Base-by-base conservation (phyloP, 2,797 vertebrate species). In the Falco biarmicus region DNA sequence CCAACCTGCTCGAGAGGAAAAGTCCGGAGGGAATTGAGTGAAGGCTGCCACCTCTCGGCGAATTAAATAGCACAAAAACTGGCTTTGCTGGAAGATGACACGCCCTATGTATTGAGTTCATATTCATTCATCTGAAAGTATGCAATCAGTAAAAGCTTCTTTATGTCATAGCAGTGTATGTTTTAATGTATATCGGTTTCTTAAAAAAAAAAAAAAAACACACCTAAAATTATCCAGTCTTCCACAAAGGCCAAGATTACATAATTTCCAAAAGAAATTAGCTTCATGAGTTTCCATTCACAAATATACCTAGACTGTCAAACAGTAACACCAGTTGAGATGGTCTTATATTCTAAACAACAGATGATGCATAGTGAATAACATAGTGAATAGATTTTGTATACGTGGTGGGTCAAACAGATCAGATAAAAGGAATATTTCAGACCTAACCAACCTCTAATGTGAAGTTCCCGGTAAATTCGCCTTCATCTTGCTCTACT, bases 1-100 rank as follows among this genome's bases (percentile, higher is more conserved):
- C 32, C 86, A 84, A 34, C 11, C 13, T 73, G 11, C 31, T n/a
- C 5, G 25, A 84, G 29, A 71, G n/a, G 63, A 37, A 25, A 65
- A 75, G 54, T 45, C 74, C 48, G 41, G 53, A 92, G 81, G 90
- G 81, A 93, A 43, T 12, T 47, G 59, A 78, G 80, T 84, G 88
- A 91, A 94, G 81, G 48, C 64, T 95, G 92, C 87, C 89, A 93
- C 84, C 90, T 96, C 86, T 94, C 60, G 87, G 84, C 80, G 56
- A 94, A 64, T 51, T 84, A 73, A 94, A 83, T 12, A 89, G 32
- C 80, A 86, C 31, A 51, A 39, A 90, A 25, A 69, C 41, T 60
- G 48, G 41, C 11, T 80, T 37, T 80, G 26, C 18, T 34, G 25
- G 39, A 77, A 88, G 76, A 66, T 16, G 29, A 77, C 26, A 80